A percentile compares a stretch with the other conserved stretches of the same genome.
phyloP scores from a whole-genome alignment of 1,140 invertebrate genomes.

The Phymorhynchus buccinoides region DNA sequence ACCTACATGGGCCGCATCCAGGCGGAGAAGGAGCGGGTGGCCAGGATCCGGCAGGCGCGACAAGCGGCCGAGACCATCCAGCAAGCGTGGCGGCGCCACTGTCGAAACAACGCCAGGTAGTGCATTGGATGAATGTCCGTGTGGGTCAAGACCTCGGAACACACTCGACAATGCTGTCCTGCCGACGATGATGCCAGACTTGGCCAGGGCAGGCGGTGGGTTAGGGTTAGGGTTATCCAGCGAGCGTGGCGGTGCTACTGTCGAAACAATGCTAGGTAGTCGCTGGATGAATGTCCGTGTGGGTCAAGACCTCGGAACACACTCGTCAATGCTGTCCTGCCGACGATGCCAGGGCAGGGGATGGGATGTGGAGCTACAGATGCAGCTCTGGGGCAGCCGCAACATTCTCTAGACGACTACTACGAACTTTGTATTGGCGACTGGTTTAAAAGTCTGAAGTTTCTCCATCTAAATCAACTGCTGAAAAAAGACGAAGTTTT shows the following conservation, averaged over 20 bases:
- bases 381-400: too few species aligned
- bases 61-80: constrained; percentile 64
- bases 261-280: background rate
- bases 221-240: constrained; percentile 49
- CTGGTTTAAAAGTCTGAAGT: too few species aligned
- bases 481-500: too few species aligned
- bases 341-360: background rate
- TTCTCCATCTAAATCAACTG: too few species aligned
- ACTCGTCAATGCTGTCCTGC: background rate
- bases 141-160: background rate
- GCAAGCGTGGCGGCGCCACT: constrained; percentile 57
- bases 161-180: background rate
- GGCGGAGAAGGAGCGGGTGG: constrained; percentile 56
- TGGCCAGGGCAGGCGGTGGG: background rate
- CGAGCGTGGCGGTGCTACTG: constrained; percentile 57
- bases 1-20: constrained; percentile 61
- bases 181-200: background rate
- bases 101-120: background rate
- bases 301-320: background rate
- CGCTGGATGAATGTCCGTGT: background rate
- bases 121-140: background rate
- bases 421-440: too few species aligned
- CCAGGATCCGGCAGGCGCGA: constrained; percentile 59
- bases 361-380: too few species aligned
- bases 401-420: too few species aligned